Evolutionary conservation across 2,113 vertebrate genomes (phyloP).

Genomic region (Girardinichthys multiradiatus): DNA sequence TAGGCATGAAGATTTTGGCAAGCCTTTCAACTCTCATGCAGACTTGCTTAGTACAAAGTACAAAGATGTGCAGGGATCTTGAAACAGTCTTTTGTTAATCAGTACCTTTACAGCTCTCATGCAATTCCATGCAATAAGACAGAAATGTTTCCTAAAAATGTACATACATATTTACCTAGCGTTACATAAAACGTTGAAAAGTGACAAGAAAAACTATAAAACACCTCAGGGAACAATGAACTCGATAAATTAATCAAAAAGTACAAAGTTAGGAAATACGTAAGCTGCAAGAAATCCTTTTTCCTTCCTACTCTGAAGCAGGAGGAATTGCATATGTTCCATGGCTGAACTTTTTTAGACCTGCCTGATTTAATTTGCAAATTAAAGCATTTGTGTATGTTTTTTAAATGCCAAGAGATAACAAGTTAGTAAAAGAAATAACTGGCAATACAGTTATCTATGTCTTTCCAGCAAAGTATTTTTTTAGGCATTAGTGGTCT

Average conservation of each 20-base stretch:
- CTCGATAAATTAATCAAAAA: neutral
- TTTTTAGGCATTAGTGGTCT: no score
- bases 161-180: neutral
- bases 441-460: no score
- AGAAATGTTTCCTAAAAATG: neutral
- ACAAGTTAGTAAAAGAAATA: no score
- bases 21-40: conserved; percentile 24
- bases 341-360: no score
- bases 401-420: no score
- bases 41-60: conserved; percentile 65
- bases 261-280: neutral
- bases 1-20: conserved; percentile 24
- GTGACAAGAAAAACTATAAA: neutral
- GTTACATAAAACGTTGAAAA: neutral
- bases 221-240: neutral
- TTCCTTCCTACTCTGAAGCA: neutral
- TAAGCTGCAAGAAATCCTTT: neutral
- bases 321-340: neutral
- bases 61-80: neutral
- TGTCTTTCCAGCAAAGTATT: no score
- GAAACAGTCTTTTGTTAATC: conserved; percentile 36
- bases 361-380: no score
- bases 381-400: no score
- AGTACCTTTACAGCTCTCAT: conserved; percentile 12
- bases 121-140: neutral